Evolutionary conservation across 2,888 invertebrate species (phyloP).

Genomic region (Drosophila meridionalis): DNA sequence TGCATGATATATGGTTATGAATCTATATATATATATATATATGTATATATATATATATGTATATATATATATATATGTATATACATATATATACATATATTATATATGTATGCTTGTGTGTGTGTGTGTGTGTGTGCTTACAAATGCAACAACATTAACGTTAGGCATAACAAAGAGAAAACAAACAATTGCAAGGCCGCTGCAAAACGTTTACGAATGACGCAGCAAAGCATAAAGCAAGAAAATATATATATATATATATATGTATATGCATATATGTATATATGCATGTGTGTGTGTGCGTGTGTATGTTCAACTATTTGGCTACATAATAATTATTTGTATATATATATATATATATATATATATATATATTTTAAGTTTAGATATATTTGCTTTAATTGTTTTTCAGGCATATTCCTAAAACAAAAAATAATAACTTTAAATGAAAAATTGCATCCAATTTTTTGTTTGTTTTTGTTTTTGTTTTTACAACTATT

Average conservation of each 20-base stretch:
- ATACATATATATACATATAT: background rate
- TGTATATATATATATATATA: constrained; percentile 11
- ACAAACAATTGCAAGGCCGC: constrained; percentile 17
- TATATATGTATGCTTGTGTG: background rate
- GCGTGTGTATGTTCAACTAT: constrained; percentile 40
- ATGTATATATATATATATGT: constrained; percentile 3
- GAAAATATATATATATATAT: constrained; percentile 10
- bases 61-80: too few species aligned
- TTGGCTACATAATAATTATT: constrained; percentile 42
- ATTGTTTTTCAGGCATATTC: constrained; percentile 28
- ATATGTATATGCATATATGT: constrained; percentile 7
- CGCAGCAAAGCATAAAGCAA: constrained; percentile 43
- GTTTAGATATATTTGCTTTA: constrained; percentile 17
- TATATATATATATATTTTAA: background rate
- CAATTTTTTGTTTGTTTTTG: constrained; percentile 3
- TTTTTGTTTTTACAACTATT: constrained; percentile 25
- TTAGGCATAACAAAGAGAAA: constrained; percentile 57
- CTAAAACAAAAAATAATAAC: constrained; percentile 17
- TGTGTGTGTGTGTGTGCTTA: constrained; percentile 22
- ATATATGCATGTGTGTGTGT: constrained; percentile 7
- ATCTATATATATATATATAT: background rate
- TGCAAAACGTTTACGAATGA: constrained; percentile 42
- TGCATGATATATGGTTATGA: background rate
- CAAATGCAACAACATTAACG: constrained; percentile 49
- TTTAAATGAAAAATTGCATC: constrained; percentile 2